These are phyloP conservation scores for Sphaeridia pumilis DNA, from an alignment of 2,888 invertebrate species.

Conservation along the genomic window DNA sequence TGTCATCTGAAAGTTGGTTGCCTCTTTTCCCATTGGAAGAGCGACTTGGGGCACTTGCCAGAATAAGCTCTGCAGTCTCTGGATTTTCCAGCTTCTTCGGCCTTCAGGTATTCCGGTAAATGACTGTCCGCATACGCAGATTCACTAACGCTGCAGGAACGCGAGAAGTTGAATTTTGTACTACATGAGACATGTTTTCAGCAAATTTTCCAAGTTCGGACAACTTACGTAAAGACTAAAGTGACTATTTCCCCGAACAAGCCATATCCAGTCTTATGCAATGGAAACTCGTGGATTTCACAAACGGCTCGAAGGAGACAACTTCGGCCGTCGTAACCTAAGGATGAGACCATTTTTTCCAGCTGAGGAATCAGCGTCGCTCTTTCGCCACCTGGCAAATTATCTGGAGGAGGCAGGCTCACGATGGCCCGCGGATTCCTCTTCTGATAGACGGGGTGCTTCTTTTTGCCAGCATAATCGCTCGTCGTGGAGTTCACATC, in stretches of 20 bases:
- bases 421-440: constrained; percentile 16
- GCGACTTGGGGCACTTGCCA: constrained; percentile 11
- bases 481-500: neutral
- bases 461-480: neutral
- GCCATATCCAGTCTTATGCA: constrained; percentile 25
- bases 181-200: neutral
- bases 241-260: constrained; percentile 31
- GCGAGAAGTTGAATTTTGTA: neutral
- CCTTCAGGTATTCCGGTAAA: constrained; percentile 30
- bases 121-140: constrained; percentile 29
- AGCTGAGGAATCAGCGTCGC: constrained; percentile 28
- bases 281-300: constrained; percentile 32
- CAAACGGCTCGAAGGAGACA: constrained; percentile 32
- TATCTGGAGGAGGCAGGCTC: constrained; percentile 31
- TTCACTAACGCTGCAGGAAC: constrained; percentile 23
- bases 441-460: neutral
- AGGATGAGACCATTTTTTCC: constrained; percentile 20
- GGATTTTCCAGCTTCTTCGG: constrained; percentile 21
- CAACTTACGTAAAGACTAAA: constrained; percentile 28
- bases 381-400: constrained; percentile 28
- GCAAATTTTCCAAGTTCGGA: neutral
- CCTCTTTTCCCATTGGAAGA: constrained; percentile 14
- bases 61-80: constrained; percentile 11
- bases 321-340: constrained; percentile 27
- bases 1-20: neutral